Evolutionary conservation across 2,888 invertebrate genomes (phyloP).

Genomic region (Spatulosminthurus flaviceps): DNA sequence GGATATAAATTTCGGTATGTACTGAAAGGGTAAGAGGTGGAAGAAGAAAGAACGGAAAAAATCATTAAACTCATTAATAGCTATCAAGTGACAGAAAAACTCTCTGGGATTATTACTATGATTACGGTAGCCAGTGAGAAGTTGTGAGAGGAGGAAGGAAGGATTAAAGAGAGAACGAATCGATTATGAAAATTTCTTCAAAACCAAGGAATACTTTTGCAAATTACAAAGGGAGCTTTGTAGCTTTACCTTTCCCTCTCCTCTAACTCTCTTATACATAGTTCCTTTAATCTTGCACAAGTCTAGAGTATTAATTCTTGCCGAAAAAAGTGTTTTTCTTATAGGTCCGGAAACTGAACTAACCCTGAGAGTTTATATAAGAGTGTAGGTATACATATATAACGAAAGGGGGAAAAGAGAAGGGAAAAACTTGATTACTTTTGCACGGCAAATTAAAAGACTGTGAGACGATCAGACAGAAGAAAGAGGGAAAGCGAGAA

Average conservation of each 20-base stretch:
- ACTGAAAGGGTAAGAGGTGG: no score
- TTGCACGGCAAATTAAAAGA: constrained; percentile 28
- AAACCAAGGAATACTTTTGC: not conserved
- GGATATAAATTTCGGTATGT: no score
- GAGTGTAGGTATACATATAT: no score
- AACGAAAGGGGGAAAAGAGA: not conserved
- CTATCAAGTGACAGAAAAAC: not conserved
- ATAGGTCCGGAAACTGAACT: no score
- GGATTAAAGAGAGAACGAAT: constrained; percentile 22
- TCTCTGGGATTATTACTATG: not conserved
- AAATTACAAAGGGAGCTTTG: not conserved
- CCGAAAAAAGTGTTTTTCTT: no score
- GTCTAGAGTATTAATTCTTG: no score
- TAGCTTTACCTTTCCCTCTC: not conserved
- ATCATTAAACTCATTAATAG: constrained; percentile 2
- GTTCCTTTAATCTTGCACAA: no score
- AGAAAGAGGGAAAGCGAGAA: not conserved
- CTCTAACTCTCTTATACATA: not conserved
- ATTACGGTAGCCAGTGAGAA: no score
- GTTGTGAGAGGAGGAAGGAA: no score
- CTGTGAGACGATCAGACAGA: not conserved
- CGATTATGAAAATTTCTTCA: constrained; percentile 37
- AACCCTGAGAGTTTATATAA: no score
- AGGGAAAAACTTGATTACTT: constrained; percentile 14
- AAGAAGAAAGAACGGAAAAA: not conserved